Percentiles rank a stretch among this genome's conserved stretches.
phyloP scores from a whole-genome alignment of 2,797 vertebrate genomes.

The Esox lucius region DNA sequence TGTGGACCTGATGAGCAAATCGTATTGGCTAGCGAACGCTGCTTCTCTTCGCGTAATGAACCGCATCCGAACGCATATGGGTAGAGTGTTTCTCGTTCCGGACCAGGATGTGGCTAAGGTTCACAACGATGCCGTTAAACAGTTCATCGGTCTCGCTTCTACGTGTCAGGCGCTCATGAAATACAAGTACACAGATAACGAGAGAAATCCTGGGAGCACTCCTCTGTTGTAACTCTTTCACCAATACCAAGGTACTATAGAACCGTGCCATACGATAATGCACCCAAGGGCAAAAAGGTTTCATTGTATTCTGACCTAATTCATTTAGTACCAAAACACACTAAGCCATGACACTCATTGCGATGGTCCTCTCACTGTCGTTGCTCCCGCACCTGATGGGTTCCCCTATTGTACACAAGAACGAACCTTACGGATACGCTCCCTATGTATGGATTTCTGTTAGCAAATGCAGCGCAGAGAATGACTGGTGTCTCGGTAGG shows the following conservation, averaged over 20 bases:
- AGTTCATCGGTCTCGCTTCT: constrained; percentile 24
- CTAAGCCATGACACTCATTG: not conserved
- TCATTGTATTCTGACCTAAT: too few species aligned
- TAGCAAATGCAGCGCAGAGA: not conserved
- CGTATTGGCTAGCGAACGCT: not conserved
- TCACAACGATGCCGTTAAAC: constrained; percentile 16
- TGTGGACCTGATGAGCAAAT: constrained; percentile 24
- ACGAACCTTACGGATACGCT: not conserved
- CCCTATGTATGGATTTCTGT: not conserved
- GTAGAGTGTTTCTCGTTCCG: not conserved
- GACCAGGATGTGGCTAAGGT: constrained; percentile 6
- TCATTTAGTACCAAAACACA: too few species aligned
- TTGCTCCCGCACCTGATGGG: not conserved
- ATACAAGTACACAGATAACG: not conserved
- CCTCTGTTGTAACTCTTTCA: constrained; percentile 2
- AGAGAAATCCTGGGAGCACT: not conserved
- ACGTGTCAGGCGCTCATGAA: constrained; percentile 23
- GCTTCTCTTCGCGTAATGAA: constrained; percentile 31
- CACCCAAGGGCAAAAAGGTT: too few species aligned
- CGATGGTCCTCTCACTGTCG: not conserved
- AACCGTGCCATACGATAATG: not conserved
- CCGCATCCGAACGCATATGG: constrained; percentile 19
- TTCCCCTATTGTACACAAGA: not conserved
- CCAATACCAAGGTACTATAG: constrained; percentile 1
- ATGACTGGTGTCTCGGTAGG: constrained; percentile 3